Evolutionary conservation across 2,113 vertebrate genomes (phyloP), one percentile per base, ranked within the genome.

Genomic region (Bagarius yarrelli): DNA sequence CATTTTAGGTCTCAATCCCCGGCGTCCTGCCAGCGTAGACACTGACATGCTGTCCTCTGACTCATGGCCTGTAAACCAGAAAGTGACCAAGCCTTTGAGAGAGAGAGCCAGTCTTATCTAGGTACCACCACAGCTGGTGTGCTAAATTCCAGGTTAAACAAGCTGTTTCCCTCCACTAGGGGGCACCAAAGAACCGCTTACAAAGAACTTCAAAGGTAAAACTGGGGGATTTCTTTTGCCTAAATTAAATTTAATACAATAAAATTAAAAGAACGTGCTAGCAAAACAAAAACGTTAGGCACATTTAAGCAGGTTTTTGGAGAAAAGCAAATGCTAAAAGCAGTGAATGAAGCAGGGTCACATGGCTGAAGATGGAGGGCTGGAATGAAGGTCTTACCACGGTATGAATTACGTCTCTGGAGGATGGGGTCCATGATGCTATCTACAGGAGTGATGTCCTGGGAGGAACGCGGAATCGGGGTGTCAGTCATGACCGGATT

Each of bases 1-100:
- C 96, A 99, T 99, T 95, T 98, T 99, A 90, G 98, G 97, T 89
- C 98, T 96, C 95, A 98, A 96, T 84, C 97, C 97, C 70, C 97
- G 95, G 44, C 98, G 95, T 85, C 96, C 96, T 67, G 95, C 96
- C 91, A 98, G 91, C 14, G 97, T 95, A 84, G 98, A 98, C 44
- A 47, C 44, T 47, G 44, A 47, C 94, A 98, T 96, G 94, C 96
- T 96, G 86, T 99, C 98, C 89, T 99, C 98, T 75, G 97, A 97
- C 85, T 98, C 98, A 82, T 98, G 96, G 83, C 97, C 97, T 99
- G 92, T 81, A 92, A 91, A 81, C 90, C 90, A 91, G 9, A 91
- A 87, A 90, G 87, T 89, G 87, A 91, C 89, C 88, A 76, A 89
- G 87, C 90, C 91, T 88, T 89, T 93, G 88, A 93, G 92, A 91